A percentile compares a stretch with the other conserved stretches of the same genome.
These are phyloP conservation scores for Pachypsylla venusta DNA, from an alignment of 1,140 invertebrate species.

Conservation along the genomic window DNA sequence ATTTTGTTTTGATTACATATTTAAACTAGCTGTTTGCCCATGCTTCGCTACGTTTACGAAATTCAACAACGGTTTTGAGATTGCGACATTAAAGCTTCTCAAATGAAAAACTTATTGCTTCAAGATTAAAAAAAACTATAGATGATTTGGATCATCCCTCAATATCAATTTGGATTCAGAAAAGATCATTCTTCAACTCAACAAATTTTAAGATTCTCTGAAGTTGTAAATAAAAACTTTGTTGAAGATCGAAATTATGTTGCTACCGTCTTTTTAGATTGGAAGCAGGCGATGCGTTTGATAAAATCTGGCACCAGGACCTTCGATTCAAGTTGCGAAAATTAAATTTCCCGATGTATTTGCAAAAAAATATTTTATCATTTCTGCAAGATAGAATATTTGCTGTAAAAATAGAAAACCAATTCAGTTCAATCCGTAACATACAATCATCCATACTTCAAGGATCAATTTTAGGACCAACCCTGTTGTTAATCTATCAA, in stretches of 20 bases:
- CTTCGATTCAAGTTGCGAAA: conserved; percentile 27
- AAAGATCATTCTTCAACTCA: background rate
- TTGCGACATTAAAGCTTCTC: no score
- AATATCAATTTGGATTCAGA: background rate
- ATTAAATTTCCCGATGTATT: conserved; percentile 3
- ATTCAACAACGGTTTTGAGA: no score
- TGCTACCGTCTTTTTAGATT: conserved; percentile 27
- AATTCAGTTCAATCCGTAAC: background rate
- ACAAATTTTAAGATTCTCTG: background rate
- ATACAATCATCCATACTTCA: conserved; percentile 14
- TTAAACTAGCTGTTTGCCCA: no score
- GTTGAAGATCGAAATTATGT: background rate
- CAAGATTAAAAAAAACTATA: background rate
- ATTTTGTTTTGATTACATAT: no score
- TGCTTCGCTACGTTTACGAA: no score
- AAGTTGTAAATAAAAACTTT: background rate
- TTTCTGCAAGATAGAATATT: conserved; percentile 10
- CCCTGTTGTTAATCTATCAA: background rate
- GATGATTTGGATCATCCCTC: background rate
- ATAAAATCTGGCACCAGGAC: conserved; percentile 29
- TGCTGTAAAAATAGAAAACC: background rate
- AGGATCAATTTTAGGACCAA: conserved; percentile 13
- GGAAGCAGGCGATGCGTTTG: conserved; percentile 32
- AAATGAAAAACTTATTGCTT: background rate
- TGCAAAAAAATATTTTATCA: background rate